Evolutionary conservation across 2,797 vertebrate genomes (phyloP).

Genomic region (Acanthopagrus latus): DNA sequence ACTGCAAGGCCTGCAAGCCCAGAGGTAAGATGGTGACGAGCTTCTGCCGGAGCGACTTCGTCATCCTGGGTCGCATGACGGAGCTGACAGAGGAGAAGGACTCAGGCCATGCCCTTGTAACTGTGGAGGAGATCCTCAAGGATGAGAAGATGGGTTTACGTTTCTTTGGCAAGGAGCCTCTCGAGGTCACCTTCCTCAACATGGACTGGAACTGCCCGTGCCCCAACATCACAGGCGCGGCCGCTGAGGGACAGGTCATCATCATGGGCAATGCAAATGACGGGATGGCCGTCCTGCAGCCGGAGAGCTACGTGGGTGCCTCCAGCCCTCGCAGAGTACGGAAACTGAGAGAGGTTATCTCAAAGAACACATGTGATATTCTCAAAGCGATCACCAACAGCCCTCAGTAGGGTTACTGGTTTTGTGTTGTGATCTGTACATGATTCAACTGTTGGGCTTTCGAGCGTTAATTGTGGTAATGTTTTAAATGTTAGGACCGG

Average conservation of each 20-base stretch:
- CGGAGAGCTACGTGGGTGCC: constrained; percentile 92
- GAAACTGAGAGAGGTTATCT: constrained; percentile 93
- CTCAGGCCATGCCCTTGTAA: constrained; percentile 91
- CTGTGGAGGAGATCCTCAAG: constrained; percentile 95
- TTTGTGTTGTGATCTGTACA: not conserved
- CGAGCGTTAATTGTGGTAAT: constrained; percentile 7
- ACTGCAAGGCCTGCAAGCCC: constrained; percentile 93
- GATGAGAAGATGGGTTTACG: constrained; percentile 98
- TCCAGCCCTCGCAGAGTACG: constrained; percentile 90
- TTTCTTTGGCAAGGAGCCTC: constrained; percentile 93
- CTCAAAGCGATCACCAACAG: constrained; percentile 92
- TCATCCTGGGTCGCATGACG: constrained; percentile 91
- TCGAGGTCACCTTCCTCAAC: constrained; percentile 94
- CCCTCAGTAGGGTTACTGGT: constrained; percentile 86
- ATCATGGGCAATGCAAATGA: constrained; percentile 95
- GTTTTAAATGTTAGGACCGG: constrained; percentile 2
- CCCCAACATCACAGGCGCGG: constrained; percentile 90
- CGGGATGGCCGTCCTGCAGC: constrained; percentile 94
- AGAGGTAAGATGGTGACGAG: constrained; percentile 95
- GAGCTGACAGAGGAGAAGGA: constrained; percentile 93
- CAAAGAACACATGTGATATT: constrained; percentile 97
- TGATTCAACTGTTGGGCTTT: constrained; percentile 1
- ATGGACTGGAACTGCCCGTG: constrained; percentile 98
- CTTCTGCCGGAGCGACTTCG: constrained; percentile 97
- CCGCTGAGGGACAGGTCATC: constrained; percentile 91